Conservation (phyloP, 1,140 invertebrate genomes). For the Drosophila triauraria region DNA sequence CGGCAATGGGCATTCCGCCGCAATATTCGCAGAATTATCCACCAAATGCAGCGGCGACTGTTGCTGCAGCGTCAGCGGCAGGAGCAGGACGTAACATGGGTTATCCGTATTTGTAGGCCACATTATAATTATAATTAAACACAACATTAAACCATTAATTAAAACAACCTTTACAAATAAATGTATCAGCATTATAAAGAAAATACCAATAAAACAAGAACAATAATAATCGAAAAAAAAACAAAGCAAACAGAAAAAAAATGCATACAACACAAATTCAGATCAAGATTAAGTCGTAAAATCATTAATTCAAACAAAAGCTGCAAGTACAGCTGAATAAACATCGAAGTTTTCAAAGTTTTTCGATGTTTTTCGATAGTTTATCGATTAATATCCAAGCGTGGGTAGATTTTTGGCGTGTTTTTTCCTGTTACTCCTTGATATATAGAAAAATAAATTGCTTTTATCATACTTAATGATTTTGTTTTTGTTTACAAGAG, state of each 20-base stretch:
- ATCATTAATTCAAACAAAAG: slow-evolving; percentile 1
- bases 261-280: slow-evolving; percentile 4
- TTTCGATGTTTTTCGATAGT: neutral
- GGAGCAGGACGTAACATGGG: slow-evolving; percentile 81
- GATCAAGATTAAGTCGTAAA: slow-evolving; percentile 15
- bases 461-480: slow-evolving; percentile 13
- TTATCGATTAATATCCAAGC: neutral
- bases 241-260: neutral
- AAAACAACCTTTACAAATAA: slow-evolving; percentile 36
- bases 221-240: slow-evolving; percentile 20
- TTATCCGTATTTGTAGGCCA: slow-evolving; percentile 80
- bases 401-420: slow-evolving; percentile 10
- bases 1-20: slow-evolving; percentile 81
- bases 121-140: slow-evolving; percentile 37
- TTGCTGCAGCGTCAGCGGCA: slow-evolving; percentile 68
- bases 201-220: slow-evolving; percentile 54
- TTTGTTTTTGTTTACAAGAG: slow-evolving; percentile 11
- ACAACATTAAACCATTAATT: slow-evolving; percentile 36
- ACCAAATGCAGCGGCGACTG: slow-evolving; percentile 58
- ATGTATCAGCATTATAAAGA: slow-evolving; percentile 55
- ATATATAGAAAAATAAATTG: slow-evolving; percentile 16
- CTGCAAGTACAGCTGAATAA: neutral
- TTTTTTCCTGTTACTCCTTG: slow-evolving; percentile 13
- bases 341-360: slow-evolving; percentile 15
- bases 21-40: slow-evolving; percentile 84